A percentile compares a stretch with the other conserved stretches of the same genome.
phyloP scores from a whole-genome alignment of 2,888 invertebrate species.

The Choristoneura rosaceana region DNA sequence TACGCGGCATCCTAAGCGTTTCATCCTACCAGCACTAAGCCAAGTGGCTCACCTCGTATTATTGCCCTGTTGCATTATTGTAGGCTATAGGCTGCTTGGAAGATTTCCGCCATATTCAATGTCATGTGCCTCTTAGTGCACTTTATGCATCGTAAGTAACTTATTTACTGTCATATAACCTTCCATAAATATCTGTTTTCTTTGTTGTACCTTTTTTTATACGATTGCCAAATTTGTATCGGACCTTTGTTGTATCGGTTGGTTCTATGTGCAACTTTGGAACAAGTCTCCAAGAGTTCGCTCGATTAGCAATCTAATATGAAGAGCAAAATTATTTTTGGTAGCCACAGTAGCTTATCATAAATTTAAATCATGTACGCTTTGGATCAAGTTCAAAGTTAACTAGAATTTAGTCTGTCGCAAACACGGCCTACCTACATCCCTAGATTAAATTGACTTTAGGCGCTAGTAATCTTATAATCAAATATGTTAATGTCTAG shows the following conservation, averaged over 20 bases:
- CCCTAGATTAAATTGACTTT: not conserved
- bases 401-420: not conserved
- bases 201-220: constrained; percentile 33
- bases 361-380: constrained; percentile 3
- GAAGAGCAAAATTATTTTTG: constrained; percentile 9
- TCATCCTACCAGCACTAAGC: not conserved
- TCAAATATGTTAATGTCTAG: not conserved
- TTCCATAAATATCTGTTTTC: constrained; percentile 33
- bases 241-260: constrained; percentile 7
- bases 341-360: constrained; percentile 4
- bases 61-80: constrained; percentile 21
- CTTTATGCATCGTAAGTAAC: constrained; percentile 36
- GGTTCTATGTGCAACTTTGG: not conserved
- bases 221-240: constrained; percentile 10
- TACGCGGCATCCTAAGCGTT: constrained; percentile 7
- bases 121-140: constrained; percentile 23
- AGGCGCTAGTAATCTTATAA: constrained; percentile 7
- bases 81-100: constrained; percentile 12
- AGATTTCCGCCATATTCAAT: constrained; percentile 37
- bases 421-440: not conserved
- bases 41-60: constrained; percentile 27
- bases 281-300: too few relatives aligned
- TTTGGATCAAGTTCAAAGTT: constrained; percentile 7
- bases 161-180: constrained; percentile 25
- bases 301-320: not conserved